Base-by-base conservation (phyloP, 2,797 vertebrate genomes). In the Ctenosaura bakeri region DNA sequence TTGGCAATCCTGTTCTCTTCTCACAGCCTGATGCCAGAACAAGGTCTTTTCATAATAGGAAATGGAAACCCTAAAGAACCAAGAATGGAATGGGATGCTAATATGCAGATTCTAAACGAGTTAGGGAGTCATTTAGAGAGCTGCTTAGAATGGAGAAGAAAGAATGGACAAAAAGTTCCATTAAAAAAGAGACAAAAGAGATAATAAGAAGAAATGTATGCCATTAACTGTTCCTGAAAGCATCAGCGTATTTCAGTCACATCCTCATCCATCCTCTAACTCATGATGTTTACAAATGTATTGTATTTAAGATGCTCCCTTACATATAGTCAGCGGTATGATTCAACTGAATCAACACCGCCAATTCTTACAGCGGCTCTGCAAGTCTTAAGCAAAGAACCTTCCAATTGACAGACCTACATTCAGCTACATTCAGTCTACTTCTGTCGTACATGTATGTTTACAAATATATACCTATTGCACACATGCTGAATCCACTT, bases 1-100 rank as follows among this genome's bases (percentile, higher is more conserved):
- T 82, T 73, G 16, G 35, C 78, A 74, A 32, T 12, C 59, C n/a
- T 32, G 6, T 32, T 88, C 7, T 35, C 80, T 83, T 46, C 38
- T 83, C 69, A 74, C 69, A 89, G 69, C 54, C 38, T 59, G 69
- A 62, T 83, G 69, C 38, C 69, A 59, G 38, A 83, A 76, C 32
- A 83, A 82, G 52, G n/a, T 50, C 46, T 76, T 77, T 76, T 87
- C 59, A 32, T 83, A 76, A 83, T 64, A 87, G 56, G 79, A 54
- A 83, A 87, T 26, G 12, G 71, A 76, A 87, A 87, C 56, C 10
- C 32, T 64, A 24, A 76, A 80, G 80, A 90, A 82, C 83, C 71
- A 38, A 42, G 56, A 32, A 38, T 35, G 69, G 42, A 56, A 62
- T 86, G 79, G 52, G 32, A 81, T 38, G 56, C 42, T 62, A 74